phyloP scores from a whole-genome alignment of 2,113 vertebrate species.

The Rhinoderma darwinii region DNA sequence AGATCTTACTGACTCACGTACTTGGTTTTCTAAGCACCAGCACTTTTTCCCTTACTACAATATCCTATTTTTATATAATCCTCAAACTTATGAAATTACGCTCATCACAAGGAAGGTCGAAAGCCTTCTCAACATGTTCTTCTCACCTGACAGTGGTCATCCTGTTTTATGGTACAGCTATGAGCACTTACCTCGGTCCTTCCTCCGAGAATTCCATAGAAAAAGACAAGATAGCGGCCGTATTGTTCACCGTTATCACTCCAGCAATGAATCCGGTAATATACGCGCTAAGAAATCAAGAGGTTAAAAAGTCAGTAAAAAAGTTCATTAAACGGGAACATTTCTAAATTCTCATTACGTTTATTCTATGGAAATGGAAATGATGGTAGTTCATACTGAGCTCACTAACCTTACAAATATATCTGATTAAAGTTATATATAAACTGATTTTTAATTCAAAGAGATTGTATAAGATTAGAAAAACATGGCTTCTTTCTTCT shows the following conservation, averaged over 20 bases:
- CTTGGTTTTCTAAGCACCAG: background rate
- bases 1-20: background rate
- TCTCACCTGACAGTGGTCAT: slow-evolving; percentile 44
- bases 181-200: slow-evolving; percentile 39
- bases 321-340: background rate
- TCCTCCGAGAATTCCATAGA: slow-evolving; percentile 44
- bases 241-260: slow-evolving; percentile 62
- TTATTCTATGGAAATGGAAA: too few species aligned
- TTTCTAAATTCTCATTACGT: background rate
- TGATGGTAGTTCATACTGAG: too few species aligned
- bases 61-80: slow-evolving; percentile 32
- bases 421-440: too few species aligned
- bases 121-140: slow-evolving; percentile 45
- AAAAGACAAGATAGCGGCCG: slow-evolving; percentile 60
- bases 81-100: background rate
- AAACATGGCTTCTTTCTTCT: too few species aligned
- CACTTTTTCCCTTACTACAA: background rate
- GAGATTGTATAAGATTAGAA: too few species aligned
- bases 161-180: slow-evolving; percentile 43
- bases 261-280: slow-evolving; percentile 65
- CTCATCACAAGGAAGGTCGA: slow-evolving; percentile 22
- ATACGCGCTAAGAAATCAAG: slow-evolving; percentile 64
- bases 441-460: too few species aligned
- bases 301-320: slow-evolving; percentile 55
- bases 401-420: too few species aligned